Base-by-base conservation (phyloP, 2,888 invertebrate genomes). In the Laothoe populi region DNA sequence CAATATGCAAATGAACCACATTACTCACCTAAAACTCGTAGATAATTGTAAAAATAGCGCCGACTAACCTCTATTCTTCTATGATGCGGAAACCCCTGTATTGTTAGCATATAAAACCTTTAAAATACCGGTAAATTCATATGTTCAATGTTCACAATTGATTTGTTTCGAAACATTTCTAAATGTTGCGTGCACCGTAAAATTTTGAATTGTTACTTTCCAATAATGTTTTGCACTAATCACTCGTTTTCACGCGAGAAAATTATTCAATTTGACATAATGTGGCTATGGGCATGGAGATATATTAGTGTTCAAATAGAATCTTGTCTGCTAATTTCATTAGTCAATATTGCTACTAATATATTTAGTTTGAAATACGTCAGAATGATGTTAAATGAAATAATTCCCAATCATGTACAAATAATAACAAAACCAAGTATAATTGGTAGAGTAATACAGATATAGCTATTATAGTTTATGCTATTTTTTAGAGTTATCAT, bases 151-250 rank as follows among this genome's bases (percentile, higher is more conserved):
- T 60, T 40, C 48, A 46, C 45, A 60, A 60, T 46, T 21, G 63
- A 63, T 57, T 66, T 57, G 68, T 72, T 71, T 73, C 64, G 65
- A 66, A 71, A 74, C 65, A 61, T 68, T 69, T 64, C 57, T 58
- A 63, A 63, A 60, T 38, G 62, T 82, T 70, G 81, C 83, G 73
- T 84, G 83, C 61, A 40, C 71, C 63, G 72, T 81, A 72, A 74
- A 69, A 66, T 66, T 48, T 68, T 63, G 60, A 65, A 68, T 66
- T 64, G 66, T 65, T 69, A 67, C 77, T 81, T 82, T 82, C 78
- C 74, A 78, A 73, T 69, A 63, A 62, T 64, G 61, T 66, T 66
- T 62, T 35, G 67, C 64, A 61, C 70, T 70, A 69, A 70, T 72
- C 70, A 70, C 64, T 64, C 62, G 66, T 70, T 64, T 79, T 73